Evolutionary conservation across 1,140 invertebrate genomes (phyloP), one percentile per base, ranked within the genome.

Genomic region (Macrosteles quadrilineatus): DNA sequence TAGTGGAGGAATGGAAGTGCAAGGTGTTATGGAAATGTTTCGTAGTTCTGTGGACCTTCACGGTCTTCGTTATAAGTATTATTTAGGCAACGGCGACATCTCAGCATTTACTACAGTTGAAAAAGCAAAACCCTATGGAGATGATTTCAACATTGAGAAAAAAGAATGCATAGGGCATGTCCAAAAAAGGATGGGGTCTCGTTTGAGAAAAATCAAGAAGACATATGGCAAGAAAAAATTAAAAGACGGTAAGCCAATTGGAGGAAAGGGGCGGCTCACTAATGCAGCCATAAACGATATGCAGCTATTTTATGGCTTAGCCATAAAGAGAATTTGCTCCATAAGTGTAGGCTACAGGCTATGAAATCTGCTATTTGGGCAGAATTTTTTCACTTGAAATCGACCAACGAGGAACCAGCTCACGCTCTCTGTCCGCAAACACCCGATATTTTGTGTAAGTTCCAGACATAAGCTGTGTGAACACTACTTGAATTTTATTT

Each of bases 371-470:
- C 69, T 30, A 70, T 73, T 17, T 71, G 63, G 53, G 27, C 65
- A 14, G 27, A 40, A 4, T 73, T 65, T 67, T 73, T 66, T 69
- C 72, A 73, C 45, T 12, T 68, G 30, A 21, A 17, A 27, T 71
- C 70, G 12, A 68, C 57, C 12, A 50, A 70, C 23, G 40, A 70
- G 47, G 45, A 45, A 21, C 43, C 57, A 30, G 30, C 73, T 29
- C 72, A 73, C 55, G 62, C 30, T 14, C 69, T 68, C 74, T 79
- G 77, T 68, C 75, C 75, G 9, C 43, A 47, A 40, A 76, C 75
- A 25, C 69, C 43, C 59, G 74, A 77, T 29, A 73, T 69, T 6
- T 79, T 75, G 77, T 78, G 77, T 57, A 68, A 72, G 40, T 80
- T 73, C 73, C 73, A 75, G 32, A 36, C n/a, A n/a, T n/a, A n/a